These are phyloP conservation scores for Ursus arctos DNA, from an alignment of 2,113 vertebrate genomes.

Conservation along the genomic window DNA sequence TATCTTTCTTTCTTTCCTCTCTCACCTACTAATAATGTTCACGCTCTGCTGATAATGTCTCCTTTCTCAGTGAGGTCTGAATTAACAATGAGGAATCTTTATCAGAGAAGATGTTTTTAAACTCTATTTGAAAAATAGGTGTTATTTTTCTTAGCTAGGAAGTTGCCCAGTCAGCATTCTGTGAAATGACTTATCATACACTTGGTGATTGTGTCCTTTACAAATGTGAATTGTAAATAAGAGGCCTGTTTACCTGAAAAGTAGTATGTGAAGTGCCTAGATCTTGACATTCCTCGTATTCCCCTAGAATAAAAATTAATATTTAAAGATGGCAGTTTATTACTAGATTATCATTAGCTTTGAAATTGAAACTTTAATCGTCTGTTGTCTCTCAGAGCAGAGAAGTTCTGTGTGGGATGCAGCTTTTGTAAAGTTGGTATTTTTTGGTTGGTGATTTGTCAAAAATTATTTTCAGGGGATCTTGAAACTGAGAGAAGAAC, in stretches of 20 bases:
- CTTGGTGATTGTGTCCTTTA: neutral
- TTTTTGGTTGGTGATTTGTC: neutral
- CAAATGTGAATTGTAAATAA: neutral
- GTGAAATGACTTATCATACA: neutral
- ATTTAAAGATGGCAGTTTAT: slow-evolving; percentile 46
- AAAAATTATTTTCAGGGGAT: slow-evolving; percentile 24
- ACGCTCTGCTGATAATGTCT: neutral
- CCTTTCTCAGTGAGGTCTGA: neutral
- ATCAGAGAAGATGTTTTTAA: neutral
- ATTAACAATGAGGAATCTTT: neutral
- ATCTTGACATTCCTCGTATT: neutral
- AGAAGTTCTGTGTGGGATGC: neutral
- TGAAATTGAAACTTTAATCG: neutral
- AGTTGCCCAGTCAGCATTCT: neutral
- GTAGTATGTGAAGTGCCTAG: neutral
- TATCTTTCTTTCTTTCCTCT: neutral
- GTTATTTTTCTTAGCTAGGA: neutral
- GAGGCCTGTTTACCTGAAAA: neutral
- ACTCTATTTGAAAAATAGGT: neutral
- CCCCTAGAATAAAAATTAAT: neutral
- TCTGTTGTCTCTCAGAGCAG: slow-evolving; percentile 4
- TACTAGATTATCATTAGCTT: slow-evolving; percentile 10
- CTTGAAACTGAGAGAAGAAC: neutral
- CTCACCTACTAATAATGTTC: neutral
- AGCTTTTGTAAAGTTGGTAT: neutral